Evolutionary conservation across 2,797 vertebrate species (phyloP).

Genomic region (Manis pentadactyla): DNA sequence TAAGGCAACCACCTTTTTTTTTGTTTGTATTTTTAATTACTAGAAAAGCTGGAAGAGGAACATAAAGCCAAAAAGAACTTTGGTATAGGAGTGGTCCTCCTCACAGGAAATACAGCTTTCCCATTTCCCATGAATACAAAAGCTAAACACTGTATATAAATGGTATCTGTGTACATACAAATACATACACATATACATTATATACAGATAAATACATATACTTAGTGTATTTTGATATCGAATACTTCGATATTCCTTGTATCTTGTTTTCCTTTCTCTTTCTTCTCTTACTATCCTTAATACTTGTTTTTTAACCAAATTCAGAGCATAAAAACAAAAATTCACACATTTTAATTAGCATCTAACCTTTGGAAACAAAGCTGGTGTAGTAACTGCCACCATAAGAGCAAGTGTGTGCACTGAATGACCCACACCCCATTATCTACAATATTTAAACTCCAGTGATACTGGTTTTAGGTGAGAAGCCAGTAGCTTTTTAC

Average conservation of each 20-base stretch:
- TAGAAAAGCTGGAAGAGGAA: slow-evolving; percentile 60
- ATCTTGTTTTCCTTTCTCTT: neutral
- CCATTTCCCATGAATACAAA: slow-evolving; percentile 49
- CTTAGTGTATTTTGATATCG: too few relatives aligned
- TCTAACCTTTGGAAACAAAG: slow-evolving; percentile 28
- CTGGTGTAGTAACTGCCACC: neutral
- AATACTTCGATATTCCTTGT: slow-evolving; percentile 4
- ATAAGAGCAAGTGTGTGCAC: neutral
- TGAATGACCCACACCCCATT: neutral
- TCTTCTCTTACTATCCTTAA: slow-evolving; percentile 40
- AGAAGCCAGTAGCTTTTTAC: slow-evolving; percentile 27
- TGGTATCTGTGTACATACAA: neutral
- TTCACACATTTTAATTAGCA: slow-evolving; percentile 18
- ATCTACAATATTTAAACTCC: neutral
- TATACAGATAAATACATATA: neutral
- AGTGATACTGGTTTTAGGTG: neutral
- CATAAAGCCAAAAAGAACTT: slow-evolving; percentile 38
- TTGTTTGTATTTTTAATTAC: slow-evolving; percentile 40
- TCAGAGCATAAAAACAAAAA: slow-evolving; percentile 30
- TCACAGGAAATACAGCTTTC: slow-evolving; percentile 16
- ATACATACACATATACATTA: neutral
- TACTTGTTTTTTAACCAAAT: slow-evolving; percentile 52
- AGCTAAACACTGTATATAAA: slow-evolving; percentile 31
- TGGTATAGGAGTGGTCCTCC: neutral
- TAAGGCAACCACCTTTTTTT: slow-evolving; percentile 34